These are phyloP conservation scores for Neelides folsomi DNA, from an alignment of 2,888 invertebrate species.

Conservation along the genomic window DNA sequence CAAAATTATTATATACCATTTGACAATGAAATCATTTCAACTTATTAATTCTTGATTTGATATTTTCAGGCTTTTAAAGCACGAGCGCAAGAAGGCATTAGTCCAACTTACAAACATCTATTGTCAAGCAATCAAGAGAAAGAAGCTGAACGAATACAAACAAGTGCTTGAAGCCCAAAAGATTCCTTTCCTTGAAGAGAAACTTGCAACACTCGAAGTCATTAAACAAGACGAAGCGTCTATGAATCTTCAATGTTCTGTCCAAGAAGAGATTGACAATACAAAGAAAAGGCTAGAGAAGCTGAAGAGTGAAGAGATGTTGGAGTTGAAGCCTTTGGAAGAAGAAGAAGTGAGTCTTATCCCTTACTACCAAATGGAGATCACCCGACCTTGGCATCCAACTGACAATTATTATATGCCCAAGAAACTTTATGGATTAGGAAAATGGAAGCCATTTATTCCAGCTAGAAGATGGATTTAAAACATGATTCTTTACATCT, in stretches of 20 bases:
- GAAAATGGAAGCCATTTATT: too few relatives aligned
- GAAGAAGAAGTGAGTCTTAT: not conserved
- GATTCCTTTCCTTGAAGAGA: constrained; percentile 57
- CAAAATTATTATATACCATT: too few relatives aligned
- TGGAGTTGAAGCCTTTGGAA: constrained; percentile 8
- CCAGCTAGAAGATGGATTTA: not conserved
- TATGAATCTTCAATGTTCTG: constrained; percentile 20
- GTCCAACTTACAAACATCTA: constrained; percentile 55
- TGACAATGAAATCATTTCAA: not conserved
- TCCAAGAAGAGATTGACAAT: constrained; percentile 21
- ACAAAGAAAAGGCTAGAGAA: constrained; percentile 9
- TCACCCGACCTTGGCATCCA: not conserved
- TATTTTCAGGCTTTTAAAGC: not conserved
- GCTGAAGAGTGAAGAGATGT: constrained; percentile 1
- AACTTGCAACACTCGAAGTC: constrained; percentile 54
- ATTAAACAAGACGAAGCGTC: constrained; percentile 58
- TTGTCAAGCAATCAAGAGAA: constrained; percentile 52
- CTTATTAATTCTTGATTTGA: not conserved
- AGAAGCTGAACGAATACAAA: constrained; percentile 53
- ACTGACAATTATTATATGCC: too few relatives aligned
- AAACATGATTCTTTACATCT: not conserved
- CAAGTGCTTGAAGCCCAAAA: constrained; percentile 55
- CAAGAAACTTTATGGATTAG: too few relatives aligned
- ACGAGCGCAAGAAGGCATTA: constrained; percentile 57
- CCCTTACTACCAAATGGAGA: not conserved